Conservation (phyloP, 2,888 invertebrate genomes). For the Fragum whitleyi region DNA sequence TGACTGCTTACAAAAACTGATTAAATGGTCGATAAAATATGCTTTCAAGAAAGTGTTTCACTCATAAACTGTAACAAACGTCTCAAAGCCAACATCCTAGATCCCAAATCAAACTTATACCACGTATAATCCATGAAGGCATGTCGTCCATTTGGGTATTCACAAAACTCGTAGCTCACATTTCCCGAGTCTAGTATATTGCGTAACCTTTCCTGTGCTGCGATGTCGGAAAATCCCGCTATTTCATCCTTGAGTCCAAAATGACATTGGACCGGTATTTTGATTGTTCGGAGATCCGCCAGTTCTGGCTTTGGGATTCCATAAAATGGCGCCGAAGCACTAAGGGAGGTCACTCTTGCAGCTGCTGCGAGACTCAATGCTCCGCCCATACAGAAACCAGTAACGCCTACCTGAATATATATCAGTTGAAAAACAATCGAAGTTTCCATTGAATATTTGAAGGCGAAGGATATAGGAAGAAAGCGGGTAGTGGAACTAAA, state of each 20-base stretch:
- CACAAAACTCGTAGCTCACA: conserved; percentile 66
- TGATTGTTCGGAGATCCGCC: conserved; percentile 78
- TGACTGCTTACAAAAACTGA: too few species aligned
- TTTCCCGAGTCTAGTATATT: conserved; percentile 69
- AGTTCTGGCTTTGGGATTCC: conserved; percentile 76
- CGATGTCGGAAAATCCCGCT: conserved; percentile 76
- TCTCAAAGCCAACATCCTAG: conserved; percentile 61
- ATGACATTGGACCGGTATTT: conserved; percentile 81
- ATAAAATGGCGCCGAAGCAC: conserved; percentile 82
- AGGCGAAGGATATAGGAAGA: not conserved
- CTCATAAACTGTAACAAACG: conserved; percentile 74
- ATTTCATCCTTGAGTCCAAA: conserved; percentile 77
- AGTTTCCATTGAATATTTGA: not conserved
- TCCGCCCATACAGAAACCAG: conserved; percentile 84
- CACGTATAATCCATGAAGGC: conserved; percentile 75
- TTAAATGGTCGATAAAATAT: too few species aligned
- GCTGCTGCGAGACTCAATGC: conserved; percentile 79
- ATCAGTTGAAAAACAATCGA: not conserved
- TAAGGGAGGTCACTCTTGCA: conserved; percentile 71
- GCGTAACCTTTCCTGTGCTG: conserved; percentile 70
- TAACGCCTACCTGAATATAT: conserved; percentile 77
- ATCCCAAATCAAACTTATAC: conserved; percentile 68
- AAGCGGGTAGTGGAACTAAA: not conserved
- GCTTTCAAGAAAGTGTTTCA: conserved; percentile 59
- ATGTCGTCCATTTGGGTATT: conserved; percentile 75